Conservation (phyloP, 2,113 vertebrate genomes). For the Perca flavescens region DNA sequence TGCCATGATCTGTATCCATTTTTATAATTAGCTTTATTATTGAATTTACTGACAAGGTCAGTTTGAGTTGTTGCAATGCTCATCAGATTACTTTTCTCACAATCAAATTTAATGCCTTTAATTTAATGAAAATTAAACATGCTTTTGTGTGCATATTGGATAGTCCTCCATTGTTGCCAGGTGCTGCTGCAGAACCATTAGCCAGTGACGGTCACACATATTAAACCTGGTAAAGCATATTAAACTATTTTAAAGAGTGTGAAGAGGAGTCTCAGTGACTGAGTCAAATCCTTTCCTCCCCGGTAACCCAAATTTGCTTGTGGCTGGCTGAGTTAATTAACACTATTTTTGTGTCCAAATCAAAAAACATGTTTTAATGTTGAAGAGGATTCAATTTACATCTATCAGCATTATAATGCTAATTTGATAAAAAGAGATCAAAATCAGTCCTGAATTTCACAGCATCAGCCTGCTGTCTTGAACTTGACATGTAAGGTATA, state of each 20-base stretch:
- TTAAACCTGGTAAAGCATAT: constrained; percentile 25
- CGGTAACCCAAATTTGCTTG: neutral
- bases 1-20: neutral
- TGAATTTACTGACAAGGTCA: constrained; percentile 24
- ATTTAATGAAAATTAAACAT: constrained; percentile 14
- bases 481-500: neutral
- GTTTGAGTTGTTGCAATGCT: neutral
- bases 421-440: neutral
- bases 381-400: neutral
- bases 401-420: neutral
- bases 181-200: constrained; percentile 28
- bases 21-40: neutral
- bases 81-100: constrained; percentile 12
- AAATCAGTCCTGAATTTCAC: neutral
- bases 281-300: neutral
- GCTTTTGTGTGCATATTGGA: constrained; percentile 15
- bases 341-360: neutral
- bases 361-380: neutral
- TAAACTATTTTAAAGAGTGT: constrained; percentile 32
- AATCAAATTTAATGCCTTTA: neutral
- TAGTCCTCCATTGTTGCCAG: constrained; percentile 6
- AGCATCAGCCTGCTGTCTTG: neutral
- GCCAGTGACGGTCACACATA: constrained; percentile 12
- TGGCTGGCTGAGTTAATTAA: constrained; percentile 3
- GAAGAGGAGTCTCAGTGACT: neutral